These are phyloP conservation scores for Dascillus cervinus DNA, from an alignment of 2,888 invertebrate genomes.

Conservation along the genomic window DNA sequence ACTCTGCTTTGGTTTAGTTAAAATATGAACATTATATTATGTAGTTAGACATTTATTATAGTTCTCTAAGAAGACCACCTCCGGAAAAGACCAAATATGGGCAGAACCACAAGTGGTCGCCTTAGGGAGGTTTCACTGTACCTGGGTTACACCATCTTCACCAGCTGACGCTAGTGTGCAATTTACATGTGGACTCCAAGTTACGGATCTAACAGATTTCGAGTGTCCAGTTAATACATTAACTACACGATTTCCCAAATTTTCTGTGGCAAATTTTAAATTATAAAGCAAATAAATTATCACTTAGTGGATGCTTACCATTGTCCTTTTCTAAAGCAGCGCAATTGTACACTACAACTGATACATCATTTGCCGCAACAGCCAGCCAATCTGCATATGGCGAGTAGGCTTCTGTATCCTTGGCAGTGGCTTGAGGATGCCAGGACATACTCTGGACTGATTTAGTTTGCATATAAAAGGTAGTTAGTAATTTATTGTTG, in stretches of 20 bases:
- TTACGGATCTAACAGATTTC: constrained; percentile 17
- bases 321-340: too few species aligned
- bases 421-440: constrained; percentile 62
- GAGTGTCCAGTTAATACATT: constrained; percentile 15
- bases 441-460: constrained; percentile 58
- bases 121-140: too few species aligned
- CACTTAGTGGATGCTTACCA: too few species aligned
- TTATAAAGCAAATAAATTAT: too few species aligned
- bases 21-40: too few species aligned
- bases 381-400: constrained; percentile 57
- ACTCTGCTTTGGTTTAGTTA: too few species aligned
- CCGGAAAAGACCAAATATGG: too few species aligned
- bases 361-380: constrained; percentile 46
- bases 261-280: too few species aligned
- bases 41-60: too few species aligned
- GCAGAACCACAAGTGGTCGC: too few species aligned
- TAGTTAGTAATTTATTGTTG: constrained; percentile 22
- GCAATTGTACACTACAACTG: constrained; percentile 48
- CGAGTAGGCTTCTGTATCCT: constrained; percentile 46
- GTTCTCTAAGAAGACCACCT: too few species aligned
- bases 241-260: too few species aligned
- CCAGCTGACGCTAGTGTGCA: constrained; percentile 55
- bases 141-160: constrained; percentile 62
- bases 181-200: constrained; percentile 33
- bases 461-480: constrained; percentile 50